Percentiles rank a stretch among this genome's conserved stretches.
Conservation (phyloP, 2,797 vertebrate genomes). For the Gila robusta region DNA sequence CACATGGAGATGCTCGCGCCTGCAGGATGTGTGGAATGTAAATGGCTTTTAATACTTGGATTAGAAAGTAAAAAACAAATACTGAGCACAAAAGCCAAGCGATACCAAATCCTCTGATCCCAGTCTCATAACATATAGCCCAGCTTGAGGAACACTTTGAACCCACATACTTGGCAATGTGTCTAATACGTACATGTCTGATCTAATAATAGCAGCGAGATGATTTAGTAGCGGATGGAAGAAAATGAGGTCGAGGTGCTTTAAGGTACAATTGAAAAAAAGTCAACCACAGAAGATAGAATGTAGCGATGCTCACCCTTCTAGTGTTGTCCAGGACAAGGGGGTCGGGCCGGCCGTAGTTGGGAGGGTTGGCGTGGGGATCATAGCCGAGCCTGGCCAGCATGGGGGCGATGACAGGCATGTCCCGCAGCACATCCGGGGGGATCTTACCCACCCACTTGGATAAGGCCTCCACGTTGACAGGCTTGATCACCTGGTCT, state of each 20-base stretch:
- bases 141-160: constrained; percentile 34
- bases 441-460: constrained; percentile 99
- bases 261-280: constrained; percentile 14
- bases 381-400: constrained; percentile 94
- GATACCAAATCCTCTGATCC: constrained; percentile 48
- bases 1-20: neutral
- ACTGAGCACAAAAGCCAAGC: constrained; percentile 19
- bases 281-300: neutral
- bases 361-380: constrained; percentile 94
- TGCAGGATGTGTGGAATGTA: neutral
- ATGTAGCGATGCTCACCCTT: constrained; percentile 80
- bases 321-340: constrained; percentile 96
- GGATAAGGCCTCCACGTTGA: constrained; percentile 94
- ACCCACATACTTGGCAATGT: neutral
- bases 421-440: constrained; percentile 91
- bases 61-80: constrained; percentile 39
- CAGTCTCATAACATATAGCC: constrained; percentile 46
- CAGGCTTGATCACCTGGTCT: constrained; percentile 97
- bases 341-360: constrained; percentile 93
- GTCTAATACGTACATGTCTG: neutral
- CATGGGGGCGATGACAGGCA: constrained; percentile 96
- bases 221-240: constrained; percentile 2
- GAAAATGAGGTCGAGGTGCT: neutral
- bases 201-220: constrained; percentile 7
- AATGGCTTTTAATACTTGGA: constrained; percentile 27